A percentile compares a stretch with the other conserved stretches of the same genome.
Conservation (phyloP, 2,113 vertebrate genomes). For the Cepphus grylle region DNA sequence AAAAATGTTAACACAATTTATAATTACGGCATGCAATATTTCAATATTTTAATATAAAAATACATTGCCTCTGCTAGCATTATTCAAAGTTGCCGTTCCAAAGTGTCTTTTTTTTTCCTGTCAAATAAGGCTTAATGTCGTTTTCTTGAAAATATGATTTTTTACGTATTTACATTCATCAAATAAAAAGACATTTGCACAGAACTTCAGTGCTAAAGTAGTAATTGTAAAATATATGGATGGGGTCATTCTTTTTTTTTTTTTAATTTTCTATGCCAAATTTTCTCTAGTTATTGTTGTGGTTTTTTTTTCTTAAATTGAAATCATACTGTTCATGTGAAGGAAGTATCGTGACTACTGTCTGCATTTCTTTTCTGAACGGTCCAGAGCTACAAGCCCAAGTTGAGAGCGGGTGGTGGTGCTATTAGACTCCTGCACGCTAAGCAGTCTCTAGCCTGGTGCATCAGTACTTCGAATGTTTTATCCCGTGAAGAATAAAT, state of each 20-base stretch:
- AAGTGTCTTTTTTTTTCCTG: neutral
- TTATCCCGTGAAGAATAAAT: neutral
- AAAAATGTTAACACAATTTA: conserved; percentile 35
- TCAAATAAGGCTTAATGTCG: neutral
- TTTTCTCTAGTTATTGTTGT: neutral
- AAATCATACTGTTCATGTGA: neutral
- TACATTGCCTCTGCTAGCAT: neutral
- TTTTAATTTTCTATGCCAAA: neutral
- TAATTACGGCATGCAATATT: neutral
- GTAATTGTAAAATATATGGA: neutral
- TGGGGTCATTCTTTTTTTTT: neutral
- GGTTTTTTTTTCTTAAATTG: neutral
- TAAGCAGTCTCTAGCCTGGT: neutral
- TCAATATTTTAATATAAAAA: neutral
- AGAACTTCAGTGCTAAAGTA: neutral
- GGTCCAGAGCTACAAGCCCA: neutral
- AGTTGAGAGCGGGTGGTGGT: neutral
- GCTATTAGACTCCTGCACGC: neutral
- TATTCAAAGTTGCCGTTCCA: neutral
- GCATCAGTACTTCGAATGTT: neutral
- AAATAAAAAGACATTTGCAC: neutral
- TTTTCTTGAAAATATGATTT: neutral
- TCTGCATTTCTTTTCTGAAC: neutral
- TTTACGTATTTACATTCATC: neutral
- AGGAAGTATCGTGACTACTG: neutral